phyloP scores from a whole-genome alignment of 2,797 vertebrate species.

The Muscicapa comitata region DNA sequence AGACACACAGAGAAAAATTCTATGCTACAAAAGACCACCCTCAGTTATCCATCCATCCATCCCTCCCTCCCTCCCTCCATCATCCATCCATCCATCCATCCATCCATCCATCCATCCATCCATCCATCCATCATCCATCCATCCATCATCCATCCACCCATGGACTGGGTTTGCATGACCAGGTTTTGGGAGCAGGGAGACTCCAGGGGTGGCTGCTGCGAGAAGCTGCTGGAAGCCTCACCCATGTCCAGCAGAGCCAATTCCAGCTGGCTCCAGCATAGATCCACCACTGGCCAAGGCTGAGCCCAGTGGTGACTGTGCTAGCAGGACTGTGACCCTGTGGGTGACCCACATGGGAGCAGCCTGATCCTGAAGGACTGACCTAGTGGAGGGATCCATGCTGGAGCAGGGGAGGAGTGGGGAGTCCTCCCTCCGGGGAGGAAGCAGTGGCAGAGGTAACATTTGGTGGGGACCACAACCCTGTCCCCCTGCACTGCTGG shows the following conservation, averaged over 20 bases:
- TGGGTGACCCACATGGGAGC: too few species aligned
- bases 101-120: too few species aligned
- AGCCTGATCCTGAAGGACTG: background rate
- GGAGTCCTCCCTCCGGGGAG: background rate
- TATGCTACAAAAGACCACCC: background rate
- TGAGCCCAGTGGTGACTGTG: background rate
- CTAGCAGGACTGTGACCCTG: background rate
- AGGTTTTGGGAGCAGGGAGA: background rate
- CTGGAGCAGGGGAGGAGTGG: background rate
- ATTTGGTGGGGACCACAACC: background rate
- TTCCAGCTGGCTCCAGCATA: background rate
- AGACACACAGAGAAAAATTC: background rate
- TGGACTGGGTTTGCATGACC: background rate
- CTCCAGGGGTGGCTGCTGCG: background rate
- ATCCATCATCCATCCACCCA: too few species aligned
- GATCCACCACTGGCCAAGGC: background rate
- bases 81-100: too few species aligned
- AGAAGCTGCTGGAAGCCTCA: background rate
- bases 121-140: too few species aligned
- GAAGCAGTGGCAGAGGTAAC: background rate
- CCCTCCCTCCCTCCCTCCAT: too few species aligned
- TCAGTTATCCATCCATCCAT: background rate
- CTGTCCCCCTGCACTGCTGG: background rate
- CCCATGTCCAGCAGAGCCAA: background rate
- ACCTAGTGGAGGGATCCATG: fast-evolving